These are phyloP conservation scores for Mormyrus iriodes DNA, from an alignment of 2,113 vertebrate genomes.

Conservation along the genomic window DNA sequence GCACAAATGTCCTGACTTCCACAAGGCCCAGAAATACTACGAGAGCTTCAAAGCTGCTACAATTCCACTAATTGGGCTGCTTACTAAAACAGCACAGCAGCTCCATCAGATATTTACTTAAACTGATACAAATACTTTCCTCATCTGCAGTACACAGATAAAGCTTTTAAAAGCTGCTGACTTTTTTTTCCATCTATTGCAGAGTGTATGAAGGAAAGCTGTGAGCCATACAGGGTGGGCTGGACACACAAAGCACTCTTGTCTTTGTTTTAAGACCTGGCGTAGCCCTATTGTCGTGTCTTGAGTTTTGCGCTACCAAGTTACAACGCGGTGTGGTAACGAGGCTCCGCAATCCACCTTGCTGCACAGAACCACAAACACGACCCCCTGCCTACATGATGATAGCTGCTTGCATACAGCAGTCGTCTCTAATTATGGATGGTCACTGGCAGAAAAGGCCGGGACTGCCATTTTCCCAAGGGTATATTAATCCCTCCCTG, in stretches of 20 bases:
- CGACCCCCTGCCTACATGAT: background rate
- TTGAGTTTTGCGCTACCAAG: background rate
- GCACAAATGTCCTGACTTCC: background rate
- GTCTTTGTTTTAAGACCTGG: background rate
- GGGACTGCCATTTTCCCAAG: too few species aligned
- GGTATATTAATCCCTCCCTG: background rate
- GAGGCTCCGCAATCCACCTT: background rate
- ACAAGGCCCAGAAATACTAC: background rate
- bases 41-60: background rate
- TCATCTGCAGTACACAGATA: background rate
- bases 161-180: background rate
- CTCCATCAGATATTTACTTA: background rate
- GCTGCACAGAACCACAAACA: background rate
- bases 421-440: background rate
- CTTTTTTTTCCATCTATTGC: background rate
- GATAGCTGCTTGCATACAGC: background rate
- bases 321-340: background rate
- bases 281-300: background rate
- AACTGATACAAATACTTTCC: background rate
- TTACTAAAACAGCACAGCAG: background rate
- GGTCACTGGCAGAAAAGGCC: background rate
- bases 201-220: background rate
- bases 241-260: background rate
- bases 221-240: background rate
- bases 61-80: background rate